These are phyloP conservation scores for Gambusia yucatana DNA, from an alignment of 2,797 vertebrate genomes.

Conservation along the genomic window DNA sequence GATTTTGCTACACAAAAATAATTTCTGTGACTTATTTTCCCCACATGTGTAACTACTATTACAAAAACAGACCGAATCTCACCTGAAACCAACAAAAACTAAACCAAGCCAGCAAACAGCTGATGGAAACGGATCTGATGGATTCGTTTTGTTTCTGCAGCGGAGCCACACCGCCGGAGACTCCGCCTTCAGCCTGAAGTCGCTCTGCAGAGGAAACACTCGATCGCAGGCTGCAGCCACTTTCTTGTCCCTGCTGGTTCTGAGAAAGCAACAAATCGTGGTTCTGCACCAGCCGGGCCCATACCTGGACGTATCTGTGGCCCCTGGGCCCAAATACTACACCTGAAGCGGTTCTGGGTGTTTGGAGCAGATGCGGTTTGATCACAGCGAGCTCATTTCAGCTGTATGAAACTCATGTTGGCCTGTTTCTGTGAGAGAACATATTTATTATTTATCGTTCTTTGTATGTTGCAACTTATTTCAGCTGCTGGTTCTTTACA, in stretches of 20 bases:
- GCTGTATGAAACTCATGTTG: neutral
- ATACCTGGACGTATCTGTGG: conserved; percentile 89
- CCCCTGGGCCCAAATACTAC: conserved; percentile 87
- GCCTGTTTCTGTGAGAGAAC: neutral
- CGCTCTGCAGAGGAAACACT: conserved; percentile 85
- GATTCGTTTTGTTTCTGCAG: conserved; percentile 10
- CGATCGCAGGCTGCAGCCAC: conserved; percentile 87
- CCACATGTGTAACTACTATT: no score
- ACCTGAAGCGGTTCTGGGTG: neutral
- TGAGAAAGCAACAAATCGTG: conserved; percentile 91
- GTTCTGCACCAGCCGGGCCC: conserved; percentile 88
- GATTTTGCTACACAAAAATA: no score
- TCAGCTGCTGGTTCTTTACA: neutral
- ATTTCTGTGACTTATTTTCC: no score
- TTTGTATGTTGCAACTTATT: neutral
- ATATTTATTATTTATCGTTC: conserved; percentile 6
- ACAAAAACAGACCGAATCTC: no score
- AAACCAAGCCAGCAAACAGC: no score
- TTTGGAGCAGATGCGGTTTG: neutral
- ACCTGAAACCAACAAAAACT: no score
- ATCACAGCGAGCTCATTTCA: neutral
- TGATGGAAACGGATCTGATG: no score
- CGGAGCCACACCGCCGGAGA: conserved; percentile 55
- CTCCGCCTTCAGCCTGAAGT: conserved; percentile 83
- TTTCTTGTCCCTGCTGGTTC: conserved; percentile 92